phyloP scores from a whole-genome alignment of 2,888 invertebrate species.

The Mythimna loreyi region DNA sequence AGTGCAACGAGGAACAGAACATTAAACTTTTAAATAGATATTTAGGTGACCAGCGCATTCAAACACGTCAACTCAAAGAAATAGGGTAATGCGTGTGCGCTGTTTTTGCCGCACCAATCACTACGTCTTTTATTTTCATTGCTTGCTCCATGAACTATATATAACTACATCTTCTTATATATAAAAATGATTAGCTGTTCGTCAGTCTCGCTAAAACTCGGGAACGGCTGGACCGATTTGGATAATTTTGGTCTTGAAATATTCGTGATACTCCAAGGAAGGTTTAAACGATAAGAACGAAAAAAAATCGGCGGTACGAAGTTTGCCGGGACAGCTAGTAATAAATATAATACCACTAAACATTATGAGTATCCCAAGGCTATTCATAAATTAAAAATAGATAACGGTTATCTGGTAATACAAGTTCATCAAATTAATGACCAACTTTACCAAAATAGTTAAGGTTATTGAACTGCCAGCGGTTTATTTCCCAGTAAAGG shows the following conservation, averaged over 20 bases:
- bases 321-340: too few relatives aligned
- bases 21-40: conserved; percentile 35
- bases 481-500: conserved; percentile 7
- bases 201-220: too few relatives aligned
- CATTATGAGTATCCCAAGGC: conserved; percentile 16
- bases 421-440: conserved; percentile 1
- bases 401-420: not conserved
- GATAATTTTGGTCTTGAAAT: too few relatives aligned
- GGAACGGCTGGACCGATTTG: too few relatives aligned
- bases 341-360: conserved; percentile 14
- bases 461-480: conserved; percentile 22
- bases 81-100: conserved; percentile 57
- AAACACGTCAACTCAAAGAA: conserved; percentile 36
- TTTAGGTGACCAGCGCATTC: conserved; percentile 31
- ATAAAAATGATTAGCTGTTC: too few relatives aligned
- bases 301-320: too few relatives aligned
- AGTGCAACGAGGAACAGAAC: conserved; percentile 6
- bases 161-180: too few relatives aligned
- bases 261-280: too few relatives aligned
- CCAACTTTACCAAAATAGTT: conserved; percentile 4
- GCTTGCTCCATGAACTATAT: conserved; percentile 21
- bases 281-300: too few relatives aligned
- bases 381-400: conserved; percentile 4
- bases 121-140: conserved; percentile 41
- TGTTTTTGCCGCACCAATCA: conserved; percentile 34